Evolutionary conservation across 2,797 vertebrate species (phyloP).

Genomic region (Todus mexicanus): DNA sequence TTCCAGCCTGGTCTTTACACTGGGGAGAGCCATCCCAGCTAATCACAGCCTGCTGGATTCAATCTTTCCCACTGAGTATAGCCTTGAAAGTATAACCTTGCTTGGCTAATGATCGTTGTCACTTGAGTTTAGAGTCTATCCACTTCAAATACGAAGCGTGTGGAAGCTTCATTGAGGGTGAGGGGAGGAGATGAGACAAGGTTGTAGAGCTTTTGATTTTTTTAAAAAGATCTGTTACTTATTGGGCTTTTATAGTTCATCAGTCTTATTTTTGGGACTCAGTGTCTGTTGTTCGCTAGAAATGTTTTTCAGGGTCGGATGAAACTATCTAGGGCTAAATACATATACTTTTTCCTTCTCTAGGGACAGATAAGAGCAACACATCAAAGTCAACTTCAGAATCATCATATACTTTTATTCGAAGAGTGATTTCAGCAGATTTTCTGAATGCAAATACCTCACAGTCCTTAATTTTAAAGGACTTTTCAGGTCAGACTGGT

Average conservation of each 20-base stretch:
- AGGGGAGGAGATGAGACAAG: not conserved
- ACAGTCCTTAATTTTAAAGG: not conserved
- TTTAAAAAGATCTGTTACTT: not conserved
- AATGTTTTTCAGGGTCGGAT: not conserved
- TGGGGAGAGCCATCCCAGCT: not conserved
- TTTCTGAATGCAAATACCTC: not conserved
- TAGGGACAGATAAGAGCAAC: not conserved
- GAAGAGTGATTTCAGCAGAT: not conserved
- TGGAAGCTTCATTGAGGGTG: not conserved
- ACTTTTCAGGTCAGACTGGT: conserved; percentile 1
- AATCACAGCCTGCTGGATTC: not conserved
- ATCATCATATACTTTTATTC: not conserved
- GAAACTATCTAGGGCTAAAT: not conserved
- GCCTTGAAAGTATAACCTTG: not conserved
- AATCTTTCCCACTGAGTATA: not conserved
- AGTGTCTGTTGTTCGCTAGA: not conserved
- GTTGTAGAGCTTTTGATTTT: not conserved
- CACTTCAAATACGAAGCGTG: not conserved
- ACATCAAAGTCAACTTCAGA: not conserved
- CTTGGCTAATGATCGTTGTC: not conserved
- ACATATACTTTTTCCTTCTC: not conserved
- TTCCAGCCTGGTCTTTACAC: not conserved
- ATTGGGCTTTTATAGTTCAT: not conserved
- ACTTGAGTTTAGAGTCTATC: not conserved
- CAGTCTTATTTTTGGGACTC: not conserved